Evolutionary conservation across 2,888 invertebrate species (phyloP), one percentile per base, ranked within the genome.

Genomic region (Erannis defoliaria): DNA sequence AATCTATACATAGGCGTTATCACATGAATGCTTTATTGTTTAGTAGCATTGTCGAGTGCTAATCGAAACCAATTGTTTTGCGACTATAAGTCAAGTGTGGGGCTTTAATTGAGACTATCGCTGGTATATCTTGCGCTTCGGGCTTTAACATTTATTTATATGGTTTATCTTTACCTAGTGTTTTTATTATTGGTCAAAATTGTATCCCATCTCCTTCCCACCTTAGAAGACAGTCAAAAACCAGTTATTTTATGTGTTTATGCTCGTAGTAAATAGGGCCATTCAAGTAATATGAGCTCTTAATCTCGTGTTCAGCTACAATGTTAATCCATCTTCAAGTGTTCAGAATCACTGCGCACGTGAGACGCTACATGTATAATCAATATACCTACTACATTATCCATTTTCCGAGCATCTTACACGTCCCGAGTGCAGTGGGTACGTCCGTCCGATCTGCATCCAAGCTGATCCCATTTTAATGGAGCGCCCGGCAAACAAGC

Each of bases 401-500:
- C 74, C 74, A 76, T 80, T 74, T 75, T 69, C 74, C 49, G 70
- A 72, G 70, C 66, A 66, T 76, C 72, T 78, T 75, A 62, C 72
- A 70, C 76, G 80, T 81, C 78, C 72, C 73, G 75, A 68, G 67
- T 74, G 78, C 78, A 79, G 75, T 73, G 68, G 49, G 64, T 66
- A 71, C 67, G 88, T 88, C 90, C 91, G 81, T 80, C 84, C 88
- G 88, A 92, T 93, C 90, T 93, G 91, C 92, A 92, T 92, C 89
- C 85, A 80, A 78, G 78, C 88, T 92, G 93, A 93, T 92, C 93
- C 93, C 82, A 91, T 92, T 93, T 93, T 93, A 93, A 93, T 93
- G 91, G 92, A 93, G 88, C 90, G 88, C 89, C 88, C 86, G 88
- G 92, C 91, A 92, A 92, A 92, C 91, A 92, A 88, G 90, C 90